Percentiles rank a stretch among this genome's conserved stretches.
These are phyloP conservation scores for Caenorhabditis auriculariae DNA, from an alignment of 2,888 invertebrate species.

Conservation along the genomic window DNA sequence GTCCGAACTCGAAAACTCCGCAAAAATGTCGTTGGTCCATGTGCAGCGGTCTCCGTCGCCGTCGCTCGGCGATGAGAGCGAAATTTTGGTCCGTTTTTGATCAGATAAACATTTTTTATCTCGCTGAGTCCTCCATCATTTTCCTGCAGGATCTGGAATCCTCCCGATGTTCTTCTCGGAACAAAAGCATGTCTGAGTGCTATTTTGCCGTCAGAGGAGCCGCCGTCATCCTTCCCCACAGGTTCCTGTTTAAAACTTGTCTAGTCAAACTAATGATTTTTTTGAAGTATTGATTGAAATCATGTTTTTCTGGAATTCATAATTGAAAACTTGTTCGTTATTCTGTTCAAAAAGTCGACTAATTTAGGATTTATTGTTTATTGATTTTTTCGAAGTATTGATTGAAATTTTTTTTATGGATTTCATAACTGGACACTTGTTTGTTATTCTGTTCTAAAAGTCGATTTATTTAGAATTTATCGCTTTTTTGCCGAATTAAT, in stretches of 20 bases:
- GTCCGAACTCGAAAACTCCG: no score
- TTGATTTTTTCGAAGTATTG: background rate
- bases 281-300: background rate
- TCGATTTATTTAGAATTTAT: no score
- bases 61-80: conserved; percentile 30
- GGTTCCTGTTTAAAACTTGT: conserved; percentile 63
- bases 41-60: conserved; percentile 51
- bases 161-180: conserved; percentile 34
- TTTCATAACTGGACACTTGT: no score
- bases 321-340: no score
- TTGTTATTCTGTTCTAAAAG: no score
- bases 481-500: no score
- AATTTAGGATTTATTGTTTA: background rate
- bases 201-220: conserved; percentile 95
- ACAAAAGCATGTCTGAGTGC: conserved; percentile 83
- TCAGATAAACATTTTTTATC: background rate
- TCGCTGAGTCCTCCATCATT: background rate
- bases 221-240: conserved; percentile 83
- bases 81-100: conserved; percentile 15
- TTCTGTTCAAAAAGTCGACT: no score
- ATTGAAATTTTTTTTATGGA: no score
- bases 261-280: background rate
- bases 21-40: conserved; percentile 50
- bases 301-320: background rate
- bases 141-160: conserved; percentile 15